These are phyloP conservation scores for Aphis craccivora DNA, from an alignment of 1,140 invertebrate genomes.

Conservation along the genomic window DNA sequence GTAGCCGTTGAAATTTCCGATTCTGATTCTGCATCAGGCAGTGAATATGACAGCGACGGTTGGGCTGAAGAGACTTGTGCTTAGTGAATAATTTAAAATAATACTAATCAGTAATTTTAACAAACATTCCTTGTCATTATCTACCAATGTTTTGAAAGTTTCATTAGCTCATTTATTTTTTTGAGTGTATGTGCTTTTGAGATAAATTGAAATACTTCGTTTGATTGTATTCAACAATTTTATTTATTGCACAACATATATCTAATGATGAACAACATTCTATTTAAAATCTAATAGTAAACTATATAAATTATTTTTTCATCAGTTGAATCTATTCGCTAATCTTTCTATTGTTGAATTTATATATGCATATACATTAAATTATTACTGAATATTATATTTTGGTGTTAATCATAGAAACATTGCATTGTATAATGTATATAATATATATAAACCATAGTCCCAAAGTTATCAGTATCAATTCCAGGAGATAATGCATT, in stretches of 20 bases:
- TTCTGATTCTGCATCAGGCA: constrained; percentile 88
- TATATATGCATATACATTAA: neutral
- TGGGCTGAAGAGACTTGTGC: constrained; percentile 71
- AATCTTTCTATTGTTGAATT: neutral
- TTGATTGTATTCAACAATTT: neutral
- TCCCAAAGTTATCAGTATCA: neutral
- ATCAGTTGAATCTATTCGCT: neutral
- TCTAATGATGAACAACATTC: neutral
- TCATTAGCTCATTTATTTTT: neutral
- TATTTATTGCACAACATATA: neutral
- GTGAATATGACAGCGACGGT: constrained; percentile 75
- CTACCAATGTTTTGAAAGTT: constrained; percentile 24
- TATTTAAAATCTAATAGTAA: neutral
- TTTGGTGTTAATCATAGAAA: neutral
- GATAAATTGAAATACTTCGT: neutral
- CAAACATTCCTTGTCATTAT: constrained; percentile 47
- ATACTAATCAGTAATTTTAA: neutral
- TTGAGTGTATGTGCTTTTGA: neutral
- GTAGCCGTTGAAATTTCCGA: constrained; percentile 94
- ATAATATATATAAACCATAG: neutral
- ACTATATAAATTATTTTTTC: neutral
- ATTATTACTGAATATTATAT: neutral
- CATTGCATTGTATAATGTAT: neutral
- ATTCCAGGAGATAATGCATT: neutral
- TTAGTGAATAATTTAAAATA: constrained; percentile 44